Evolutionary conservation across 2,888 invertebrate genomes (phyloP).

Genomic region (Nomada ruficornis): DNA sequence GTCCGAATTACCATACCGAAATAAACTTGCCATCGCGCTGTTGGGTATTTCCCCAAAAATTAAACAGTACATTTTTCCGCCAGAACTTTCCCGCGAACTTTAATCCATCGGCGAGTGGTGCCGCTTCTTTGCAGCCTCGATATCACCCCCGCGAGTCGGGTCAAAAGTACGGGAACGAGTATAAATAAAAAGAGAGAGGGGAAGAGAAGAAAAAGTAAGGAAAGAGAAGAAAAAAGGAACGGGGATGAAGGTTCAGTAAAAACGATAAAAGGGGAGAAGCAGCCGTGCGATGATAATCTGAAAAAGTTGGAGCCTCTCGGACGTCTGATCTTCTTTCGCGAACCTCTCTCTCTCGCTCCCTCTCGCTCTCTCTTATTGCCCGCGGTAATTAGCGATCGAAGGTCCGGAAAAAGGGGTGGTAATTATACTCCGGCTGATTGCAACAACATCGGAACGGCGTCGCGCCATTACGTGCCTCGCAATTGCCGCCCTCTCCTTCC

Average conservation of each 20-base stretch:
- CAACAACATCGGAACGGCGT: slow-evolving; percentile 56
- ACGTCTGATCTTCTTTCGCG: not conserved
- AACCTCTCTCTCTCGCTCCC: not conserved
- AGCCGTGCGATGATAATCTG: slow-evolving; percentile 21
- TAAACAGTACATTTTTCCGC: too few species aligned
- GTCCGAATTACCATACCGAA: slow-evolving; percentile 28
- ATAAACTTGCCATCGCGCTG: slow-evolving; percentile 29
- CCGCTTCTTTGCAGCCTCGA: slow-evolving; percentile 22
- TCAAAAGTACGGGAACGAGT: slow-evolving; percentile 25
- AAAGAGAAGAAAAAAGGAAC: not conserved
- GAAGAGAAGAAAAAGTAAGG: not conserved
- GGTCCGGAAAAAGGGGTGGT: slow-evolving; percentile 42
- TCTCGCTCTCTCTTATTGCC: not conserved
- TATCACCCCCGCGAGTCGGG: slow-evolving; percentile 30
- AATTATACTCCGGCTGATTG: slow-evolving; percentile 67
- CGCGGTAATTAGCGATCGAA: slow-evolving; percentile 66
- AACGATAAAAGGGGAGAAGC: slow-evolving; percentile 20
- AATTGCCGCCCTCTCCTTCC: slow-evolving; percentile 43
- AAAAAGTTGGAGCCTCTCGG: slow-evolving; percentile 22
- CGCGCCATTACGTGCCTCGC: slow-evolving; percentile 54
- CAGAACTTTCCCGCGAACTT: slow-evolving; percentile 28
- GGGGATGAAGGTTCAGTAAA: slow-evolving; percentile 4
- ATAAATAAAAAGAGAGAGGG: not conserved
- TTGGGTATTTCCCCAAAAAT: not conserved
- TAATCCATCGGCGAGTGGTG: not conserved